Percentiles rank a stretch among this genome's conserved stretches.
Evolutionary conservation across 1,140 invertebrate species (phyloP).

Genomic region (Sipha flava): DNA sequence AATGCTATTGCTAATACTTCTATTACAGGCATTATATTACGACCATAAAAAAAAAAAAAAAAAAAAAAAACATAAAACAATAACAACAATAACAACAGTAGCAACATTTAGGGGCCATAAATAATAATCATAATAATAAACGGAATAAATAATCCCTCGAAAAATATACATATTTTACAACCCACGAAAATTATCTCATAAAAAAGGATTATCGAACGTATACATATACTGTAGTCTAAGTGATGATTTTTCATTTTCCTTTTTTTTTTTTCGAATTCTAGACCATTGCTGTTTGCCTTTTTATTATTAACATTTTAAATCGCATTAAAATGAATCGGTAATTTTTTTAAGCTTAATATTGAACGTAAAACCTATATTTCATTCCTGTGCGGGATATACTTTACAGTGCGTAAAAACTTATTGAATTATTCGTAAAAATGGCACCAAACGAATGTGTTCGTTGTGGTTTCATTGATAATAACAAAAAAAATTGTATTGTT

Average conservation of each 20-base stretch:
- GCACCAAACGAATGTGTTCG: too few species aligned
- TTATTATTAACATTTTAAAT: background rate
- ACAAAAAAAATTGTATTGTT: too few species aligned
- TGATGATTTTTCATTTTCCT: background rate
- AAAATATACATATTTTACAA: background rate
- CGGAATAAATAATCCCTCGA: background rate
- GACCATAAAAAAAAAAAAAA: background rate
- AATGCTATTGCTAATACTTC: background rate
- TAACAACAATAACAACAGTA: too few species aligned
- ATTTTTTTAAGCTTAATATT: background rate
- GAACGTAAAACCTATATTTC: too few species aligned
- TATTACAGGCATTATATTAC: background rate
- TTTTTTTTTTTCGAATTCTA: background rate
- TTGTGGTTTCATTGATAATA: too few species aligned
- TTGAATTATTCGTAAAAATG: too few species aligned
- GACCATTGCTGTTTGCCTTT: background rate
- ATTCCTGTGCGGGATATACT: too few species aligned
- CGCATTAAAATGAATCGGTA: background rate
- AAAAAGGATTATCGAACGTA: constrained; percentile 3
- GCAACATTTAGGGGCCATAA: background rate
- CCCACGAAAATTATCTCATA: background rate
- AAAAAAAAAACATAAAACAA: too few species aligned
- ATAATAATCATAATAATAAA: background rate
- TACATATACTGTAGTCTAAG: background rate
- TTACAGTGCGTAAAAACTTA: too few species aligned